phyloP scores from a whole-genome alignment of 2,113 vertebrate genomes.

The Erythrolamprus reginae region DNA sequence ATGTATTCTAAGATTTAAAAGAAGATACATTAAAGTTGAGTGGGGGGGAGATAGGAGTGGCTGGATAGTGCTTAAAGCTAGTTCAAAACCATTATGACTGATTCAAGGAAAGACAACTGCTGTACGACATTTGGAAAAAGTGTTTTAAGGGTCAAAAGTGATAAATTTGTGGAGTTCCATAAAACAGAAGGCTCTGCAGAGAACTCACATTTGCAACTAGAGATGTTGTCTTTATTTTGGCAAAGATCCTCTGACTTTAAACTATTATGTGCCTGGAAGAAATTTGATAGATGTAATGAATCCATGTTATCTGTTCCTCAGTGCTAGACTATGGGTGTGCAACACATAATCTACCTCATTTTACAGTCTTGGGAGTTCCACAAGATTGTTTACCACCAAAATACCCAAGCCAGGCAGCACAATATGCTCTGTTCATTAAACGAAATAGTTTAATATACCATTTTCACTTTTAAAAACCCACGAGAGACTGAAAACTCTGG shows the following conservation, averaged over 20 bases:
- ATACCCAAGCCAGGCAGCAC: background rate
- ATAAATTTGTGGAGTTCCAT: conserved; percentile 20
- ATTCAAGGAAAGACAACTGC: conserved; percentile 27
- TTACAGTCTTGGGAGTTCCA: background rate
- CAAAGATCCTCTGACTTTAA: background rate
- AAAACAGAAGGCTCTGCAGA: background rate
- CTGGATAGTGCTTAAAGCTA: conserved; percentile 15
- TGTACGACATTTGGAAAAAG: conserved; percentile 36
- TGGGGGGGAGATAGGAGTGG: background rate
- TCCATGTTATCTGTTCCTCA: background rate
- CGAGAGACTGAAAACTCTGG: background rate
- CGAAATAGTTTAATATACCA: background rate
- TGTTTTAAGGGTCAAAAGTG: conserved; percentile 39
- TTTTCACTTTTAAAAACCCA: background rate
- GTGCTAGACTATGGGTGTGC: background rate
- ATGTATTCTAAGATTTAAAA: background rate
- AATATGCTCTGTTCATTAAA: background rate
- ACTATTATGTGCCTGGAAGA: background rate
- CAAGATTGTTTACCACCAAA: background rate
- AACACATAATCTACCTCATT: background rate
- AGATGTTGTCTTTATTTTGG: background rate
- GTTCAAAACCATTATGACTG: conserved; percentile 27
- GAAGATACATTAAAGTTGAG: background rate
- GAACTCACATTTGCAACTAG: conserved; percentile 20
- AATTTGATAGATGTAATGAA: background rate